A percentile compares a stretch with the other conserved stretches of the same genome.
Conservation (phyloP, 2,888 invertebrate species). For the Oithona nana region DNA sequence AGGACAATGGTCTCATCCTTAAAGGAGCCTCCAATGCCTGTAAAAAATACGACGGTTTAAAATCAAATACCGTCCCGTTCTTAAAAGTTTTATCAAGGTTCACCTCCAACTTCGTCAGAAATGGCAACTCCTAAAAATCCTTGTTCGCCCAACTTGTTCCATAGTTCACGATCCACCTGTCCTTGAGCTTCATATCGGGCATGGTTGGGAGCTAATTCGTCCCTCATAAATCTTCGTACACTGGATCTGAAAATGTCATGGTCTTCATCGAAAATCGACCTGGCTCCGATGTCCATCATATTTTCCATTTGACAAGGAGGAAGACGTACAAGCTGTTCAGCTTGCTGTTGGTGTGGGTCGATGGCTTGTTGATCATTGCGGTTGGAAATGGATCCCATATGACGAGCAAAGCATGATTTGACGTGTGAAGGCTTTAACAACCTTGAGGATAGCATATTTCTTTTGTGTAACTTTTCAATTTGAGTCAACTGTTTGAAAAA, state of each 20-base stretch:
- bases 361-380: too few relatives aligned
- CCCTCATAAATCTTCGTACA: conserved; percentile 28
- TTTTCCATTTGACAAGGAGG: conserved; percentile 22
- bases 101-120: conserved; percentile 28
- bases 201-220: conserved; percentile 28
- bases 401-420: too few relatives aligned
- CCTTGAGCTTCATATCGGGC: conserved; percentile 25
- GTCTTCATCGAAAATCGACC: conserved; percentile 28
- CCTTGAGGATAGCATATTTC: too few relatives aligned
- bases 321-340: too few relatives aligned
- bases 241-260: conserved; percentile 29
- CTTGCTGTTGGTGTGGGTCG: too few relatives aligned
- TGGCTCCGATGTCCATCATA: conserved; percentile 28
- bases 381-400: too few relatives aligned
- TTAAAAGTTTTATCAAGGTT: too few relatives aligned
- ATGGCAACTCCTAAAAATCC: conserved; percentile 29
- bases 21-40: conserved; percentile 29
- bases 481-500: too few relatives aligned
- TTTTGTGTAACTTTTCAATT: too few relatives aligned
- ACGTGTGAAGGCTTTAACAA: too few relatives aligned
- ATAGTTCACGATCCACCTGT: conserved; percentile 26
- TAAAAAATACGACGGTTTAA: too few relatives aligned
- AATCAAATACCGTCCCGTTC: too few relatives aligned
- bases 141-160: conserved; percentile 28
- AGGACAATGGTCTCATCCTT: conserved; percentile 27